phyloP scores from a whole-genome alignment of 2,888 invertebrate species.

The Dioctria rufipes region DNA sequence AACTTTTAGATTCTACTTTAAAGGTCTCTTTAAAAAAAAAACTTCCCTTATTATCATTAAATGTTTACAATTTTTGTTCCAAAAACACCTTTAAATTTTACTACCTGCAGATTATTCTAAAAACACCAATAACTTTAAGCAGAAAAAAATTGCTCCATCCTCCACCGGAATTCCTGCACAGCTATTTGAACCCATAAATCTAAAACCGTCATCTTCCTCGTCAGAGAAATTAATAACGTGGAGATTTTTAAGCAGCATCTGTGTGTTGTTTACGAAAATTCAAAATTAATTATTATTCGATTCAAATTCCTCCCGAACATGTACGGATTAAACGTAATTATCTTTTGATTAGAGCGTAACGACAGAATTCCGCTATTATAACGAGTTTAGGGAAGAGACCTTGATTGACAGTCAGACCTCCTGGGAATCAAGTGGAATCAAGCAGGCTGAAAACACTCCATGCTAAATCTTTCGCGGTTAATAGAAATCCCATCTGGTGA shows the following conservation, averaged over 20 bases:
- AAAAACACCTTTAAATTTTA: no score
- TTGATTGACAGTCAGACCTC: slow-evolving; percentile 41
- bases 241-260: background rate
- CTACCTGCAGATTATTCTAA: no score
- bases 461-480: background rate
- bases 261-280: slow-evolving; percentile 7
- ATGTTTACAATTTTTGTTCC: no score
- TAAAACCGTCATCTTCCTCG: no score
- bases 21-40: no score
- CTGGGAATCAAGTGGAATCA: slow-evolving; percentile 13
- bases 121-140: no score
- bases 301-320: slow-evolving; percentile 9
- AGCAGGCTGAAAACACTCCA: no score
- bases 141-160: no score
- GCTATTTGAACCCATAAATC: no score
- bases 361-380: background rate
- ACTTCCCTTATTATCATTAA: no score
- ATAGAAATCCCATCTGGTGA: slow-evolving; percentile 43
- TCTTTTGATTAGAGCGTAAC: slow-evolving; percentile 38
- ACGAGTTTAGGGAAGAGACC: slow-evolving; percentile 25
- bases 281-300: slow-evolving; percentile 42
- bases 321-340: slow-evolving; percentile 23
- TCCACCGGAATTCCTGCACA: no score
- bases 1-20: no score
- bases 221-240: background rate